Conservation (phyloP, 2,797 vertebrate species). For the Naso thynnoides region DNA sequence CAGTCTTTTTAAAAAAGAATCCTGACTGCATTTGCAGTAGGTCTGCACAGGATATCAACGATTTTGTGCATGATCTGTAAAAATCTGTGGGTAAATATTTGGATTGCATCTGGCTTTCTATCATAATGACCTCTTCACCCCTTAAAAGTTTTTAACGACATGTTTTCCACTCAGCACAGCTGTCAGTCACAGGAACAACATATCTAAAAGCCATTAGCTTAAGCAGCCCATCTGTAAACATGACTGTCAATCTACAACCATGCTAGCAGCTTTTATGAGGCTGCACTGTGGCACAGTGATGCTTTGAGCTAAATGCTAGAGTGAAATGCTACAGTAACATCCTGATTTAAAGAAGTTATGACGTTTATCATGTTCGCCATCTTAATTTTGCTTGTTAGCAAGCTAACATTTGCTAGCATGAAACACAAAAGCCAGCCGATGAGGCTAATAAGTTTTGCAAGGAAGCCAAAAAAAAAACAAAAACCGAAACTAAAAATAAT, state of each 20-base stretch:
- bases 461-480: too few species aligned
- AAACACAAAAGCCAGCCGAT: too few species aligned
- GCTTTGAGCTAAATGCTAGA: too few species aligned
- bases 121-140: conserved; percentile 10
- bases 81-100: conserved; percentile 10
- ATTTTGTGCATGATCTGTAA: conserved; percentile 8
- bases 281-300: too few species aligned
- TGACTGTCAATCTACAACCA: background rate
- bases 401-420: too few species aligned
- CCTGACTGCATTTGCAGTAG: conserved; percentile 20
- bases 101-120: background rate
- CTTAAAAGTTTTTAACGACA: background rate
- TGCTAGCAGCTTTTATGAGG: too few species aligned
- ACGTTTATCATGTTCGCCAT: too few species aligned
- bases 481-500: too few species aligned
- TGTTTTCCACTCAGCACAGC: conserved; percentile 4
- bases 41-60: conserved; percentile 4
- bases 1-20: conserved; percentile 2
- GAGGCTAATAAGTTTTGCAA: too few species aligned
- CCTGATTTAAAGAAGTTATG: too few species aligned
- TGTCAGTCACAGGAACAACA: background rate
- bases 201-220: background rate
- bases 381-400: too few species aligned
- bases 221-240: background rate
- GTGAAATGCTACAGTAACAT: too few species aligned